Evolutionary conservation across 2,797 vertebrate genomes (phyloP), one percentile per base, ranked within the genome.

Genomic region (Sebastes elongatus): DNA sequence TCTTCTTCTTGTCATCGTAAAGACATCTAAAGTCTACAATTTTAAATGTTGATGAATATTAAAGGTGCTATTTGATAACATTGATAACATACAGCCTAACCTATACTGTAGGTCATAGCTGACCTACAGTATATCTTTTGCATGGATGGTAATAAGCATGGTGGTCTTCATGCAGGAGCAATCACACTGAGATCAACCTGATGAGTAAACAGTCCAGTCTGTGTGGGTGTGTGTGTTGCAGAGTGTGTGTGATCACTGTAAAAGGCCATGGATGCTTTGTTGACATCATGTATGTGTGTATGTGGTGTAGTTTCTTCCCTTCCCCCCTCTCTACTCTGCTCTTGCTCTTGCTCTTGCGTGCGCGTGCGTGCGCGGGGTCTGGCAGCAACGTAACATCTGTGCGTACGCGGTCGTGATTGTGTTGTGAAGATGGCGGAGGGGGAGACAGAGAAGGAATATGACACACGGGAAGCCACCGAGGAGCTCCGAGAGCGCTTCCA

Each of bases 401-500:
- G 96, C 97, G 97, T 97, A 97, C 97, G 97, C 97, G 96, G 96
- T 97, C 96, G 97, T 98, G 97, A 97, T 97, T 97, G 97, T 97
- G 97, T 97, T 97, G 97, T 97, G 97, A 99, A 99, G 97, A 99
- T 98, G 98, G 98, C 98, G 98, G 98, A 98, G 97, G 97, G 97
- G 92, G 98, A 98, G 97, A 97, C 97, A 95, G 98, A 98, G 93
- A 96, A 95, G 96, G 97, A 97, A 94, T 96, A 96, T 95, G 94
- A 97, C 83, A 96, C 94, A 93, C 92, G 94, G 89, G 95, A 92
- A 96, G 96, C 96, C 83, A 95, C 96, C 94, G 96, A 94, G 92
- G 96, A 95, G 92, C 94, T 98, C 86, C 95, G 96, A 83, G 95
- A 96, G 86, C 95, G 96, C 86, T 97, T 98, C 90, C 94, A 96